Evolutionary conservation across 2,888 invertebrate genomes (phyloP), one percentile per base, ranked within the genome.

Genomic region (Morpho helenor): DNA sequence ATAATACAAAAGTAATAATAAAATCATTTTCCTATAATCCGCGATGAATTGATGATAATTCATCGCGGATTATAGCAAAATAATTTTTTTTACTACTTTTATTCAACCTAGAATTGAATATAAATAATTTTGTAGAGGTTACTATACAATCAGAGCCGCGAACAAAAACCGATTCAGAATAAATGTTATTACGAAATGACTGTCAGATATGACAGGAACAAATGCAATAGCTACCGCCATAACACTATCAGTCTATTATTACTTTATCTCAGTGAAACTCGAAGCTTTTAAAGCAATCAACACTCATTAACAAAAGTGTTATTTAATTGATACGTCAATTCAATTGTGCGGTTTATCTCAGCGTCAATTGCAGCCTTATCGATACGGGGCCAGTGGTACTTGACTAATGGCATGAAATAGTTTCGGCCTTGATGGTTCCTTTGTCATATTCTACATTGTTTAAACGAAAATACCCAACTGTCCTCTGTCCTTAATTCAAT

Each of bases 241-340:
- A 54, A 44, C 5, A 40, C 48, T 46, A 56, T 59, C 54, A 16
- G 22, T 23, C 57, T 57, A 61, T 66, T 60, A 65, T 66, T 61
- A 58, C 57, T 53, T 58, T 66, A 68, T 66, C 68, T 62, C 54
- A 45, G 39, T 59, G 59, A 67, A 56, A 59, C 44, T 58, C 31
- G 58, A 82, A 82, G 80, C 84, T 82, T 76, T 86, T 86, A 83
- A 76, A 69, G 69, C 79, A 84, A 87, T 87, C 77, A 84, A 80
- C 63, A 64, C 75, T 77, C 76, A 82, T 85, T 80, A 82, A 75
- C 68, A 62, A 68, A 79, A 88, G 76, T 76, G 83, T 71, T 84
- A 79, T 86, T 87, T 84, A 85, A 87, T 87, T 85, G 85, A 76
- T 67, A 69, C 76, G 78, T 81, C 77, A 81, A 84, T 85, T 82